Evolutionary conservation across 2,888 invertebrate species (phyloP).

Genomic region (Salpingus planirostris): DNA sequence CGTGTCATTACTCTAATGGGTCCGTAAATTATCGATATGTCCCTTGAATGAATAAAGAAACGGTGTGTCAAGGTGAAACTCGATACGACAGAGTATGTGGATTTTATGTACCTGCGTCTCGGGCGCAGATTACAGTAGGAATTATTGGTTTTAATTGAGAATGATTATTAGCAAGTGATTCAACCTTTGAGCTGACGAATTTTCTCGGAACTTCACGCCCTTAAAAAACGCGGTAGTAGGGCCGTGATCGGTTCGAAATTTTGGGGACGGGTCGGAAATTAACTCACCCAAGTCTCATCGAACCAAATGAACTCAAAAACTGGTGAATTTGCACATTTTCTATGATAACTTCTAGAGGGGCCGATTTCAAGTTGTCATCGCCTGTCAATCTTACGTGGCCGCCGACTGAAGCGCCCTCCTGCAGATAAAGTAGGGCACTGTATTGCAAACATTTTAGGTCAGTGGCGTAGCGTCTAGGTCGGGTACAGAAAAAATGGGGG

Average conservation of each 20-base stretch:
- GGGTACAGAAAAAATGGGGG: too few species aligned
- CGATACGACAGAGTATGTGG: too few species aligned
- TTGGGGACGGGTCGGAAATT: not conserved
- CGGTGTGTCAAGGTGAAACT: too few species aligned
- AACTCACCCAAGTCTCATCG: too few species aligned
- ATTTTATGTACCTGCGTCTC: too few species aligned
- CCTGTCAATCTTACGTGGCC: conserved; percentile 40
- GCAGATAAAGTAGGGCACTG: not conserved
- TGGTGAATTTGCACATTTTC: conserved; percentile 4
- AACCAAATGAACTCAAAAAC: too few species aligned
- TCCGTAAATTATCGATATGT: too few species aligned
- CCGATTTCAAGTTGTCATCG: conserved; percentile 32
- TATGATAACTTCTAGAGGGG: conserved; percentile 6
- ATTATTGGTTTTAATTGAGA: too few species aligned
- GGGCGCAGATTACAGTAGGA: too few species aligned
- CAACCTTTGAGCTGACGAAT: conserved; percentile 22
- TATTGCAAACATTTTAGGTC: not conserved
- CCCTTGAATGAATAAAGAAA: too few species aligned
- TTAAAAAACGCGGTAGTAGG: not conserved
- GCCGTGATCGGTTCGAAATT: too few species aligned
- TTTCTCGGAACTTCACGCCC: not conserved
- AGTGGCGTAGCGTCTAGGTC: not conserved
- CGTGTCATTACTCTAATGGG: too few species aligned
- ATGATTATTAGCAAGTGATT: conserved; percentile 7
- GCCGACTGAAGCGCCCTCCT: conserved; percentile 20